Percentiles rank a stretch among this genome's conserved stretches.
These are phyloP conservation scores for Torymus auratus DNA, from an alignment of 2,888 invertebrate genomes.

Conservation along the genomic window DNA sequence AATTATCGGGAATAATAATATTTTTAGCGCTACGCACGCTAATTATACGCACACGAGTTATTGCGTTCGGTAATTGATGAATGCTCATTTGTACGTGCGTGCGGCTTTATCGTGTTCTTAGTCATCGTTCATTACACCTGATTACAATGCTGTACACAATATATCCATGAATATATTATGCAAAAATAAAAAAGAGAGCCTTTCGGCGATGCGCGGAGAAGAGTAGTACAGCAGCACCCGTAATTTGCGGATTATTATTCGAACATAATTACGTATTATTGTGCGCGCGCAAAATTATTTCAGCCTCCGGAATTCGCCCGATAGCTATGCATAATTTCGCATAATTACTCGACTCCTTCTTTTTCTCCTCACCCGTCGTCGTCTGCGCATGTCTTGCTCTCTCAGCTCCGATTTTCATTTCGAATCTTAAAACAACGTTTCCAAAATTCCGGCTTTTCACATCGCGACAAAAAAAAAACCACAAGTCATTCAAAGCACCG, in stretches of 20 bases:
- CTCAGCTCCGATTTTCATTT: too few relatives aligned
- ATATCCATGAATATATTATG: constrained; percentile 13
- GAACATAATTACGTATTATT: neutral
- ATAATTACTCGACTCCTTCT: neutral
- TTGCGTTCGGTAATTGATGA: neutral
- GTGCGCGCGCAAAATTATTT: constrained; percentile 11
- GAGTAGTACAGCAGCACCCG: neutral
- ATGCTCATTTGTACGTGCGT: neutral
- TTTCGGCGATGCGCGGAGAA: neutral
- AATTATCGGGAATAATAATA: too few relatives aligned
- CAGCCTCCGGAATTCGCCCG: neutral
- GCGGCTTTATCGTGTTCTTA: neutral
- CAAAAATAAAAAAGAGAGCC: neutral
- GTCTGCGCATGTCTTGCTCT: too few relatives aligned
- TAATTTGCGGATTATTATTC: constrained; percentile 14
- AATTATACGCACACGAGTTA: too few relatives aligned
- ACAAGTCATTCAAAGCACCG: too few relatives aligned
- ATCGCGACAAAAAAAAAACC: too few relatives aligned
- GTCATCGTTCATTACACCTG: neutral
- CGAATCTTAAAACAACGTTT: too few relatives aligned
- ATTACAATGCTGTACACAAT: neutral
- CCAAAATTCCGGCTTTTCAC: too few relatives aligned
- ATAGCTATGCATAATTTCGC: constrained; percentile 21
- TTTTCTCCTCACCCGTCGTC: too few relatives aligned
- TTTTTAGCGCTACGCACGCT: too few relatives aligned